Evolutionary conservation across 2,797 vertebrate genomes (phyloP).

Genomic region (Benthosema pterotum): DNA sequence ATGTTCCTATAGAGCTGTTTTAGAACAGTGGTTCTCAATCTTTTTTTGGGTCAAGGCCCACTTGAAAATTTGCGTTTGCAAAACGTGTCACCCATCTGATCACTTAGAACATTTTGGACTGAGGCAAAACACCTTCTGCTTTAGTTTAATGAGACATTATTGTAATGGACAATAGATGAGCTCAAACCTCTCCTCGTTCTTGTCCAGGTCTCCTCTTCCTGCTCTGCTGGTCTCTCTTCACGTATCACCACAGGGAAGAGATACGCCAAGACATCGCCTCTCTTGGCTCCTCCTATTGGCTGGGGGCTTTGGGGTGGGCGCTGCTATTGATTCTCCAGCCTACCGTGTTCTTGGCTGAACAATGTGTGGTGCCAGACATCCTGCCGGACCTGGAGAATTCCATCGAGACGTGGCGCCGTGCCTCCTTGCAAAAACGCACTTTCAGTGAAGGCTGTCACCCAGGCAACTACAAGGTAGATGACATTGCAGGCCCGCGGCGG

Average conservation of each 20-base stretch:
- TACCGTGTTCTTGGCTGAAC: conserved; percentile 66
- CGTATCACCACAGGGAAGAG: conserved; percentile 71
- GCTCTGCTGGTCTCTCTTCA: conserved; percentile 82
- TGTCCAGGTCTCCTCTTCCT: conserved; percentile 84
- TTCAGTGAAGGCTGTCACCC: conserved; percentile 51
- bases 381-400: conserved; percentile 69
- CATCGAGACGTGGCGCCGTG: conserved; percentile 51
- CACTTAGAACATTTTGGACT: no score
- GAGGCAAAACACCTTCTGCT: no score
- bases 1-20: conserved; percentile 40
- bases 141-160: conserved; percentile 24
- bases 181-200: conserved; percentile 23
- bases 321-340: conserved; percentile 58
- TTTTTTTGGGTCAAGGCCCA: no score
- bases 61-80: no score
- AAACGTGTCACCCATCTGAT: no score
- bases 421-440: conserved; percentile 30
- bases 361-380: conserved; percentile 70
- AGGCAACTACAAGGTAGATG: not conserved
- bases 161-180: conserved; percentile 25
- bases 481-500: conserved; percentile 30
- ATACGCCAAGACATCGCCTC: conserved; percentile 66
- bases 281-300: conserved; percentile 75
- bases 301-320: conserved; percentile 75
- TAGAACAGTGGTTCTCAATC: no score